Evolutionary conservation across 2,888 invertebrate genomes (phyloP).

Genomic region (Phania funesta): DNA sequence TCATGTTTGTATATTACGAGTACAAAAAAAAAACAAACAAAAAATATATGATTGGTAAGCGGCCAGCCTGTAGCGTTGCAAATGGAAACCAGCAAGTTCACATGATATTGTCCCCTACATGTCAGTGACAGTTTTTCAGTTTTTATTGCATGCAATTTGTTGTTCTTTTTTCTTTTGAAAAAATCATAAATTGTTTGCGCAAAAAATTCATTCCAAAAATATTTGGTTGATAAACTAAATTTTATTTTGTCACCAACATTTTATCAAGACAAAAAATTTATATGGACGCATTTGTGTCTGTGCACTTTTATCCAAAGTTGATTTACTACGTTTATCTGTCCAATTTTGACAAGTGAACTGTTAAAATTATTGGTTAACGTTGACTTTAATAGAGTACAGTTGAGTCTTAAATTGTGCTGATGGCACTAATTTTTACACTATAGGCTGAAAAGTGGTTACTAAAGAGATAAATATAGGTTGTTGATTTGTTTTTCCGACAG

Average conservation of each 20-base stretch:
- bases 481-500: too few species aligned
- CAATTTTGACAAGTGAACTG: constrained; percentile 34
- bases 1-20: constrained; percentile 66
- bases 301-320: constrained; percentile 16
- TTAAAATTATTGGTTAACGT: constrained; percentile 23
- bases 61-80: constrained; percentile 29
- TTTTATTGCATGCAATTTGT: constrained; percentile 54
- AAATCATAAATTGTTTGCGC: constrained; percentile 34
- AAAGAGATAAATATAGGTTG: too few species aligned
- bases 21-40: not conserved
- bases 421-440: too few species aligned
- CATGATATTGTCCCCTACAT: constrained; percentile 54
- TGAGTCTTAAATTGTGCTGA: not conserved
- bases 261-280: not conserved
- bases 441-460: too few species aligned
- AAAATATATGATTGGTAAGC: not conserved
- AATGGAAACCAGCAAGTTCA: constrained; percentile 50
- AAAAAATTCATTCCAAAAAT: not conserved
- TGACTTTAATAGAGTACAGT: constrained; percentile 3
- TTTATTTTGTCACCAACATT: constrained; percentile 35
- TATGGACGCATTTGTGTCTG: not conserved
- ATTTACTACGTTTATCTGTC: constrained; percentile 42
- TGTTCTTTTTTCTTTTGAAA: constrained; percentile 3
- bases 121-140: constrained; percentile 59
- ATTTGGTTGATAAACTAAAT: constrained; percentile 35